Evolutionary conservation across 1,140 invertebrate species (phyloP).

Genomic region (Yoshiicerus persimilis): DNA sequence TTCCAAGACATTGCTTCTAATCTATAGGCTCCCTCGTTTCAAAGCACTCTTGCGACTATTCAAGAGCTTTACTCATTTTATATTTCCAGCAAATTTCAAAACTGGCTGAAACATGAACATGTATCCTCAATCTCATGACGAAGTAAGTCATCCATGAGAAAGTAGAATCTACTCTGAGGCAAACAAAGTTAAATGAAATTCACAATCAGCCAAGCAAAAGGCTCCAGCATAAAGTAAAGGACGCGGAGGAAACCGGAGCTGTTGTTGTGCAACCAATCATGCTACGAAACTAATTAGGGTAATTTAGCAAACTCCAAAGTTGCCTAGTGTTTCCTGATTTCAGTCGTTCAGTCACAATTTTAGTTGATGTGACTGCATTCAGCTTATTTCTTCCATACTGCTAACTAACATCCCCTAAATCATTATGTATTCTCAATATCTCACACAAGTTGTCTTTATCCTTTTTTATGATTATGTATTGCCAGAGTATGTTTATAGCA

Average conservation of each 20-base stretch:
- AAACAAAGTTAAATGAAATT: background rate
- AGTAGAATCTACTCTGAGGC: background rate
- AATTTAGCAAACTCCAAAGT: constrained; percentile 10
- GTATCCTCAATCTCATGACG: background rate
- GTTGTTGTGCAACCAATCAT: constrained; percentile 6
- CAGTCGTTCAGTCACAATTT: background rate
- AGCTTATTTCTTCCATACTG: background rate
- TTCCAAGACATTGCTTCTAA: background rate
- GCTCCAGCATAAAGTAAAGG: background rate
- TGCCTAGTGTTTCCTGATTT: background rate
- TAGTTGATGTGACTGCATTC: background rate
- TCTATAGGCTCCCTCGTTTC: background rate
- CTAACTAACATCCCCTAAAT: background rate
- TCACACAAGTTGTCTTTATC: background rate
- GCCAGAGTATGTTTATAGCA: too few species aligned
- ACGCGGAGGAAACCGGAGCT: background rate
- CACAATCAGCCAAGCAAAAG: background rate
- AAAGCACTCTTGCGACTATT: background rate
- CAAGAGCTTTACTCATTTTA: background rate
- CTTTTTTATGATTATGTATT: too few species aligned
- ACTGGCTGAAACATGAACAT: background rate
- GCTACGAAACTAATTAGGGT: constrained; percentile 22
- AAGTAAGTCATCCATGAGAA: background rate
- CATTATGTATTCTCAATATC: background rate
- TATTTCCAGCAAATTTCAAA: background rate